phyloP scores from a whole-genome alignment of 2,797 vertebrate genomes.

The Urophycis tenuis region DNA sequence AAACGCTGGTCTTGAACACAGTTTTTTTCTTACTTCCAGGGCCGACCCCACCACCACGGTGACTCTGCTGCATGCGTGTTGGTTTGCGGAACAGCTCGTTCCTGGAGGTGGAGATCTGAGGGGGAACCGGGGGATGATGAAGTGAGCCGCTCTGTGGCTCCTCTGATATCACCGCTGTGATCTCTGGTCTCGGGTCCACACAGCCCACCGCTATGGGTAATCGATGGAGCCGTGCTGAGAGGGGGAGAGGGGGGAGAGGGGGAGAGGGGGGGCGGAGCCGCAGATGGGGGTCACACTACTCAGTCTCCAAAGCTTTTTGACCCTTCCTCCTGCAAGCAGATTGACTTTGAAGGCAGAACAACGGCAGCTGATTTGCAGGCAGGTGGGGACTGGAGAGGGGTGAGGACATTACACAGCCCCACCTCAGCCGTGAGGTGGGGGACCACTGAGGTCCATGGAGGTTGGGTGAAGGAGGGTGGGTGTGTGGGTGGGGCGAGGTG shows the following conservation, averaged over 20 bases:
- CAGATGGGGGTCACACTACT: background rate
- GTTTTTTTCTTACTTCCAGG: background rate
- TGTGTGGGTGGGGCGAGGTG: background rate
- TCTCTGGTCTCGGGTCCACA: conserved; percentile 34
- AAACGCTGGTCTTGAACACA: background rate
- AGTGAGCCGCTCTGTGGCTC: conserved; percentile 6
- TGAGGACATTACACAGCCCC: background rate
- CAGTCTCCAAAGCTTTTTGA: conserved; percentile 2
- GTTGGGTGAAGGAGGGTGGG: background rate
- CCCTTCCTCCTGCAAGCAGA: background rate
- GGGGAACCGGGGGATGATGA: conserved; percentile 4
- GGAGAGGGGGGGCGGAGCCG: background rate
- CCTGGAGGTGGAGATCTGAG: background rate
- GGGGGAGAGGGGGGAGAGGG: background rate
- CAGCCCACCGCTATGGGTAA: conserved; percentile 26
- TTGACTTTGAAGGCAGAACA: conserved; percentile 5
- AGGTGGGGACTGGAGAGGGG: background rate
- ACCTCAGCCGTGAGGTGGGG: background rate
- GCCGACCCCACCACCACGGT: background rate
- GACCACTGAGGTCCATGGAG: background rate
- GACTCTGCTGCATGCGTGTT: background rate
- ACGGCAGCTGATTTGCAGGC: background rate
- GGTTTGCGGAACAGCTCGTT: background rate
- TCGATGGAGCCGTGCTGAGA: conserved; percentile 16
- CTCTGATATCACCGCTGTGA: conserved; percentile 37